A percentile compares a stretch with the other conserved stretches of the same genome.
Evolutionary conservation across 1,140 invertebrate species (phyloP).

Genomic region (Drosophila takahashii): DNA sequence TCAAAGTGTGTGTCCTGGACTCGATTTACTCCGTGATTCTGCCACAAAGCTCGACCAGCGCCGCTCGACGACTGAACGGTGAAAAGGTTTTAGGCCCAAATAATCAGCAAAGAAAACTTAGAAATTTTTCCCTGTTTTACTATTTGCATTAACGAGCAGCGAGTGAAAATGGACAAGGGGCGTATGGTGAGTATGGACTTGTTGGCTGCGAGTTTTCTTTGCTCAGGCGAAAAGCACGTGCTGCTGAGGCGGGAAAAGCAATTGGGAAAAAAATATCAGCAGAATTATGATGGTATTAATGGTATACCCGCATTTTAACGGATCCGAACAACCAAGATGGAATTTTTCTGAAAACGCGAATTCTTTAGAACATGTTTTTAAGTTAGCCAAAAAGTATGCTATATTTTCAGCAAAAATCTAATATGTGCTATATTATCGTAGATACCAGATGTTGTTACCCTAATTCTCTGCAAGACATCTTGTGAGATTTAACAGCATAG

Average conservation of each 20-base stretch:
- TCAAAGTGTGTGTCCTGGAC: slow-evolving; percentile 10
- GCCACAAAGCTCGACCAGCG: slow-evolving; percentile 59
- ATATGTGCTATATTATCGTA: no score
- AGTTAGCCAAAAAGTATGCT: no score
- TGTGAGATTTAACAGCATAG: neutral
- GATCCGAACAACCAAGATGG: no score
- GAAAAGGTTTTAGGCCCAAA: slow-evolving; percentile 47
- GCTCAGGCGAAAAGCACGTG: slow-evolving; percentile 2
- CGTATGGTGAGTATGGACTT: slow-evolving; percentile 47
- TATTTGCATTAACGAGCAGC: slow-evolving; percentile 45
- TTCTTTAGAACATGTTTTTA: no score
- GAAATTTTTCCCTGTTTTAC: slow-evolving; percentile 65
- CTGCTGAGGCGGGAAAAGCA: slow-evolving; percentile 12
- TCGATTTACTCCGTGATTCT: slow-evolving; percentile 9
- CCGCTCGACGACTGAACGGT: slow-evolving; percentile 60
- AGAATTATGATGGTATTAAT: no score
- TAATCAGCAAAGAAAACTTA: slow-evolving; percentile 78
- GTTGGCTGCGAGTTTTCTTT: neutral
- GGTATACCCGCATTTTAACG: no score
- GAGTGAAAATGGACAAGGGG: slow-evolving; percentile 23
- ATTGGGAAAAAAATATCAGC: neutral
- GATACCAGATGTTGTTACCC: no score
- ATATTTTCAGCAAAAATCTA: no score
- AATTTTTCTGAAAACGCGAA: no score
- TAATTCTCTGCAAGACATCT: neutral